Evolutionary conservation across 2,888 invertebrate genomes (phyloP), one percentile per base, ranked within the genome.

Genomic region (Drepana falcataria): DNA sequence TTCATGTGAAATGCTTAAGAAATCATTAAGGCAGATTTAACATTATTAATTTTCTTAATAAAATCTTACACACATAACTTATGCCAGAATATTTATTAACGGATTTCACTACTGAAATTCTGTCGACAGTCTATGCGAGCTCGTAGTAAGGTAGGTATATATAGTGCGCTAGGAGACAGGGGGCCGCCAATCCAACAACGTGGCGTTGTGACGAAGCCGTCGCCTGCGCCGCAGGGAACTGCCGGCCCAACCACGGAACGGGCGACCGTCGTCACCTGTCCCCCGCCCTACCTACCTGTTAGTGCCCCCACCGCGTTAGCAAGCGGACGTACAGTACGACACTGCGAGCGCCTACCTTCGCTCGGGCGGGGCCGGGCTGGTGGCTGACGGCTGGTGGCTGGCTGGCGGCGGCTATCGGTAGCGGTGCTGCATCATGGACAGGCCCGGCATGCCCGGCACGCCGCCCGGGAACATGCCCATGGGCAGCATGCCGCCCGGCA

Each of bases 371-470:
- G 59, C 55, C 55, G 55, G 58, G 53, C 53, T 61, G 64, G 56
- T 58, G 61, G 64, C 53, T 54, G 57, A 56, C 21, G 59, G 53
- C 48, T 69, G 61, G 61, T 37, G 56, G 58, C 56, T 55, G 64
- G 57, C 52, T 35, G 48, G 52, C 48, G 57, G 57, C 59, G 59
- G 85, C 96, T 96, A 96, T 93, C 96, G 95, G 93, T 94, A 96
- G 88, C 96, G 94, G 69, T 96, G 96, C 89, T 95, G 95, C 96
- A 96, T 95, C 93, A 94, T 93, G 61, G 92, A 93, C 68, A 93
- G 88, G 77, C 82, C 79, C 37, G 37, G 37, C 37, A 37, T 37
- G 37, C 37, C 37, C 54, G 77, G 75, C 76, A 81, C 61, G 61
- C 81, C 81, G 66, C 83, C 81, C 60, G 85, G 83, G 78, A 88